A percentile compares a stretch with the other conserved stretches of the same genome.
phyloP scores from a whole-genome alignment of 2,797 vertebrate species.

The Sebastiscus tertius region DNA sequence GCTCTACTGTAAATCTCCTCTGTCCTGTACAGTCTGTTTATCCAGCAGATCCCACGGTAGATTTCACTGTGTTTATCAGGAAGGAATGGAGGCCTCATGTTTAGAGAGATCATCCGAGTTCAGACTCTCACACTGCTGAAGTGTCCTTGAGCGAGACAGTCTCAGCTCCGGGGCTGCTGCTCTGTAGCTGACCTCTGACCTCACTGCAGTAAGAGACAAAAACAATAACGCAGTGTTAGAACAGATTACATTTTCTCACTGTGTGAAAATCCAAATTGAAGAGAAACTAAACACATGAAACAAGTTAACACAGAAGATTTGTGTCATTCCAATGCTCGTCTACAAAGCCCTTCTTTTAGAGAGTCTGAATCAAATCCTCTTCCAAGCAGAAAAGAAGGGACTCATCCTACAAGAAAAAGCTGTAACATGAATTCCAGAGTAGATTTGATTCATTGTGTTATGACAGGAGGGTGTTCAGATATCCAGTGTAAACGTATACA shows the following conservation, averaged over 20 bases:
- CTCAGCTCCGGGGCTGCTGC: not conserved
- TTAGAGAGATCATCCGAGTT: not conserved
- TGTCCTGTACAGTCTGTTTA: not conserved
- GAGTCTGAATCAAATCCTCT: not conserved
- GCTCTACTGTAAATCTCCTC: not conserved
- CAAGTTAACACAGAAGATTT: not conserved
- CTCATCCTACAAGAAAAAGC: not conserved
- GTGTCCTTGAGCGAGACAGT: not conserved
- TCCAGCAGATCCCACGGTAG: not conserved
- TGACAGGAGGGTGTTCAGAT: not conserved
- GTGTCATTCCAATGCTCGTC: not conserved
- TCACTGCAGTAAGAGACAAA: not conserved
- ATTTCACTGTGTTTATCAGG: not conserved
- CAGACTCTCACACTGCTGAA: constrained; percentile 5
- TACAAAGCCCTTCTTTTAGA: not conserved
- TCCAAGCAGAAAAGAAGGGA: not conserved
- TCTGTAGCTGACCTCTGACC: constrained; percentile 4
- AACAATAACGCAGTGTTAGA: not conserved
- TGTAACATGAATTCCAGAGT: not conserved
- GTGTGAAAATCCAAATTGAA: not conserved
- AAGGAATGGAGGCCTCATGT: not conserved
- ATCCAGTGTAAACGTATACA: not conserved
- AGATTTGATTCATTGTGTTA: not conserved
- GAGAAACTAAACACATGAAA: not conserved
- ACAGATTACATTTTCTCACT: not conserved